phyloP scores from a whole-genome alignment of 2,888 invertebrate genomes.

The Lycophotia porphyrea region DNA sequence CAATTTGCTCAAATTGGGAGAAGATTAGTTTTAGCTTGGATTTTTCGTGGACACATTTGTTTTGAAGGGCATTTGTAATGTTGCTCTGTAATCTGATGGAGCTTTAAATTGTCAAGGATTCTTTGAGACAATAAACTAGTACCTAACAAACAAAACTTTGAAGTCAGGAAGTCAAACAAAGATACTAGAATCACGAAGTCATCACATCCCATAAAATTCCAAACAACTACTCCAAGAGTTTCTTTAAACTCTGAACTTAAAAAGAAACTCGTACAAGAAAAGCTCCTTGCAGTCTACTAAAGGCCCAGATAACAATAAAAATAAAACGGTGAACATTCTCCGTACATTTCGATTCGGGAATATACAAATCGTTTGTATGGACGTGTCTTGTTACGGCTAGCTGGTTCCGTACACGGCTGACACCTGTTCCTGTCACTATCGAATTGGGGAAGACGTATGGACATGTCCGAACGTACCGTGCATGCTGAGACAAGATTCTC shows the following conservation, averaged over 20 bases:
- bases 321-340: conserved; percentile 70
- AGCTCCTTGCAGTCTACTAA: conserved; percentile 55
- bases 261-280: conserved; percentile 58
- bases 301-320: conserved; percentile 71
- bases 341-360: conserved; percentile 66
- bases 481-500: conserved; percentile 54
- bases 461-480: conserved; percentile 49
- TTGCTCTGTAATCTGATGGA: neutral
- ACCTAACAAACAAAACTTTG: conserved; percentile 1
- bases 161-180: conserved; percentile 21
- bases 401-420: conserved; percentile 71
- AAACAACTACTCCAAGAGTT: conserved; percentile 37
- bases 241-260: conserved; percentile 40
- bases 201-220: conserved; percentile 44
- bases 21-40: conserved; percentile 17
- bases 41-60: conserved; percentile 4
- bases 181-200: conserved; percentile 12
- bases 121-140: conserved; percentile 16
- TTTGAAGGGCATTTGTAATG: neutral
- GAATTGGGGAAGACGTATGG: conserved; percentile 77
- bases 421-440: conserved; percentile 80
- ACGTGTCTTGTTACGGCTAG: conserved; percentile 71
- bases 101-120: conserved; percentile 3
- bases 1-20: conserved; percentile 26
- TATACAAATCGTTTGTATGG: conserved; percentile 76